Base-by-base conservation (phyloP, 2,113 vertebrate genomes). In the Pteropus alecto region DNA sequence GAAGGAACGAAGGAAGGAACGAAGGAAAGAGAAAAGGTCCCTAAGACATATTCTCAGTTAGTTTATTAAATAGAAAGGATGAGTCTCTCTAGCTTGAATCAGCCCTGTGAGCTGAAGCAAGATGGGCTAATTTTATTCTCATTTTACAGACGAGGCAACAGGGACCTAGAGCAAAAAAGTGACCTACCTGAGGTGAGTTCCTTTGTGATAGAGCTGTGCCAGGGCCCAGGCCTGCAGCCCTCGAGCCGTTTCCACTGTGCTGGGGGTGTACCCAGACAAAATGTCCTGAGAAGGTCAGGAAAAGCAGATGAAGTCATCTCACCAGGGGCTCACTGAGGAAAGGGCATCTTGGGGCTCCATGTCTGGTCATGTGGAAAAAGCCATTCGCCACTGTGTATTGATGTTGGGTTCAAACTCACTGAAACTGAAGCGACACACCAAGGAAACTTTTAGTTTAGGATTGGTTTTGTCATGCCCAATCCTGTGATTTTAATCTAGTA, bases 1-100 rank as follows among this genome's bases (percentile, higher is more conserved):
- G 4, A 12, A 51, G 14, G 12, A 26, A 7, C 0, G 9, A 1
- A 16, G 0, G 2, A 9, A 60, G 0, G 7, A 6, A 51, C 35
- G 9, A 26, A 38, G 18, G 9, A 35, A 56, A 7, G 16, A 60
- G 12, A 24, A 28, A 10, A 38, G 18, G 21, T 35, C 38, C 22
- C 11, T 35, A 19, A 43, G 28, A 24, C 2, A 8, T 26, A 7
- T n/a, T 68, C 41, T 15, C 18, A 46, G 21, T 67, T 14, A 51
- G 24, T n/a, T 79, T 41, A 58, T 60, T 58, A 70, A 65, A 71
- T 48, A 38, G n/a, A 46, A 93, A 56, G 58, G 18, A 24, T 41
- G 28, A 10, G 8, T 38, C 28, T 13, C 33, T 56, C 6, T 41
- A 67, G 22, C 33, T 56, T 13, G 11, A 3, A 3, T n/a, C 28